phyloP scores from a whole-genome alignment of 2,888 invertebrate species.

The Fabriciana adippe region DNA sequence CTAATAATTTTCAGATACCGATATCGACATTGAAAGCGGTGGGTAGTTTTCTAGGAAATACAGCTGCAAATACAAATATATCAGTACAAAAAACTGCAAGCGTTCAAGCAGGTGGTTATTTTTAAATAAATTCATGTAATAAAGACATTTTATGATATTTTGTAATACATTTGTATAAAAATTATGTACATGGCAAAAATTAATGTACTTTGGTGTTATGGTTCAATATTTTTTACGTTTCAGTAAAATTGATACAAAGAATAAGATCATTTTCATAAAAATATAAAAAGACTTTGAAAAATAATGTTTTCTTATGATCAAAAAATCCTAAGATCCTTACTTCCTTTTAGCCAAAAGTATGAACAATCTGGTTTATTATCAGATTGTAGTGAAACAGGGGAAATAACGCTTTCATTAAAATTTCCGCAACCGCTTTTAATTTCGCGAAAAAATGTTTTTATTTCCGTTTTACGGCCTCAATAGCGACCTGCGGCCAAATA shows the following conservation, averaged over 20 bases:
- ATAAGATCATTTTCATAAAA: constrained; percentile 3
- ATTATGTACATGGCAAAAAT: background rate
- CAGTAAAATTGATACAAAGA: background rate
- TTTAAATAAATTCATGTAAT: constrained; percentile 12
- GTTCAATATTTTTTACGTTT: constrained; percentile 8
- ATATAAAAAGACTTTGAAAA: background rate
- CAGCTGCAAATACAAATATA: constrained; percentile 65
- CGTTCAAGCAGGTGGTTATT: constrained; percentile 63
- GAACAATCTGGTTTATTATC: constrained; percentile 21
- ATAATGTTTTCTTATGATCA: constrained; percentile 5
- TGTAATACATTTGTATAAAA: background rate
- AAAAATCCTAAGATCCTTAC: constrained; percentile 5
- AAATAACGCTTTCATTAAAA: constrained; percentile 43
- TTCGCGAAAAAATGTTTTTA: constrained; percentile 43
- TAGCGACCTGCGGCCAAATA: constrained; percentile 50
- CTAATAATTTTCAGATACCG: constrained; percentile 81
- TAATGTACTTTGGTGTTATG: constrained; percentile 14
- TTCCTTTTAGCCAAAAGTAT: constrained; percentile 17
- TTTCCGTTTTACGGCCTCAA: constrained; percentile 51
- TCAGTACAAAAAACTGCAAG: constrained; percentile 71
- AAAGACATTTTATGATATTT: background rate
- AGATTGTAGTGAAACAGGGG: constrained; percentile 19
- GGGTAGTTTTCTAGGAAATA: constrained; percentile 82
- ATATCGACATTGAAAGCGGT: constrained; percentile 85
- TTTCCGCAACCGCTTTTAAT: constrained; percentile 17